Percentiles rank a stretch among this genome's conserved stretches.
Conservation (phyloP, 2,888 invertebrate genomes). For the Tridacna crocea region DNA sequence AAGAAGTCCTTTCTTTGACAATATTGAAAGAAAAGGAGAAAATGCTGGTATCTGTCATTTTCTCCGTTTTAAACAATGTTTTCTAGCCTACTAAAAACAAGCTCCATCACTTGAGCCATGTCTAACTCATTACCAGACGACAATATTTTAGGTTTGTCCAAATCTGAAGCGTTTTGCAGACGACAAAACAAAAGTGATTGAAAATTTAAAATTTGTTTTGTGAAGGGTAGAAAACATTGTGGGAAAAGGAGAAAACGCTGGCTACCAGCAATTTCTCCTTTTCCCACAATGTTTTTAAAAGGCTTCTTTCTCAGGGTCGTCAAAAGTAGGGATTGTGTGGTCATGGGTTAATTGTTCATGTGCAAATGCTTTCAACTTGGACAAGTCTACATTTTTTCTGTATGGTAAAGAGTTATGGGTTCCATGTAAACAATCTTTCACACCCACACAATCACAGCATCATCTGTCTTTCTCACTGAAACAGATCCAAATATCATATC, state of each 20-base stretch:
- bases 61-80: neutral
- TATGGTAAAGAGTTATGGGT: neutral
- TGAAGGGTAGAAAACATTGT: neutral
- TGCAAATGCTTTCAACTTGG: neutral
- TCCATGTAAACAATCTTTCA: neutral
- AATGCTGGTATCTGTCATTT: neutral
- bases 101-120: too few relatives aligned
- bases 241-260: neutral
- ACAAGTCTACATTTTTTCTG: neutral
- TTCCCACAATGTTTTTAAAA: neutral
- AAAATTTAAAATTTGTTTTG: neutral
- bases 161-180: too few relatives aligned
- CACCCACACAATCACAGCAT: neutral
- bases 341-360: too few relatives aligned
- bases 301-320: too few relatives aligned
- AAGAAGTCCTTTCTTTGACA: too few relatives aligned
- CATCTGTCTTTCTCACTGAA: neutral
- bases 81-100: too few relatives aligned
- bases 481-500: constrained; percentile 28
- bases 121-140: too few relatives aligned
- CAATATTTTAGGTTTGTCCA: too few relatives aligned
- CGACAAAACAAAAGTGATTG: neutral
- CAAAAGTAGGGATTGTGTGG: too few relatives aligned
- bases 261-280: neutral
- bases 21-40: neutral